Base-by-base conservation (phyloP, 2,113 vertebrate genomes). In the Coptodon bakossiorum region DNA sequence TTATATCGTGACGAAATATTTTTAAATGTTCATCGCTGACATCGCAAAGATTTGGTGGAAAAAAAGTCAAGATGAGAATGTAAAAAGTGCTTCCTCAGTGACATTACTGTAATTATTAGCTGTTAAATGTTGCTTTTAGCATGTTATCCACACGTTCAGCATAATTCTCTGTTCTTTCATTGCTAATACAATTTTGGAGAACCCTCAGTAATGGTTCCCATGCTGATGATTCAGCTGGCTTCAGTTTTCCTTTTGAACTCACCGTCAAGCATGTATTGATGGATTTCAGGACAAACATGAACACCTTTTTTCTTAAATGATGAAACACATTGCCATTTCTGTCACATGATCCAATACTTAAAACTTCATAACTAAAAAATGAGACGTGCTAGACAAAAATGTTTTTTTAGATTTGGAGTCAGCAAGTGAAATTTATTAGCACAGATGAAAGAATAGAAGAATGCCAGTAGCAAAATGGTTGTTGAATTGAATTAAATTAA, bases 1-100 rank as follows among this genome's bases (percentile, higher is more conserved):
- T 3, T 68, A 8, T n/a, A 66, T 38, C 1, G 3, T 66, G 0
- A n/a, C n/a, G 34, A 68, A 68, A 68, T 68, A 22, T 22, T 38
- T 38, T 38, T 22, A 38, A 38, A 38, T 22, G 61, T 68, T 68
- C 3, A 68, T 68, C 11, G 2, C n/a, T 68, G 36, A 9, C 63
- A 68, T 40, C 1, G 3, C 36, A 40, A 22, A 68, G 63, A 68
- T 68, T 68, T 68, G 36, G 19, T 68, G 19, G 34, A 68, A 68
- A 68, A 36, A 68, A 40, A 68, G 36, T 68, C 11, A 22, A 68
- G 63, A 24, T 40, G 63, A 24, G 7, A 40, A 40, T 68, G 36
- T 1, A 40, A 68, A 68, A 40, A 22, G 36, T 68, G 2, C 34
- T 22, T 68, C 34, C 2, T 68, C 4, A 14, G 63, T 24, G 5